Percentiles rank a stretch among this genome's conserved stretches.
Conservation (phyloP, 2,797 vertebrate species). For the Limnodromus scolopaceus region DNA sequence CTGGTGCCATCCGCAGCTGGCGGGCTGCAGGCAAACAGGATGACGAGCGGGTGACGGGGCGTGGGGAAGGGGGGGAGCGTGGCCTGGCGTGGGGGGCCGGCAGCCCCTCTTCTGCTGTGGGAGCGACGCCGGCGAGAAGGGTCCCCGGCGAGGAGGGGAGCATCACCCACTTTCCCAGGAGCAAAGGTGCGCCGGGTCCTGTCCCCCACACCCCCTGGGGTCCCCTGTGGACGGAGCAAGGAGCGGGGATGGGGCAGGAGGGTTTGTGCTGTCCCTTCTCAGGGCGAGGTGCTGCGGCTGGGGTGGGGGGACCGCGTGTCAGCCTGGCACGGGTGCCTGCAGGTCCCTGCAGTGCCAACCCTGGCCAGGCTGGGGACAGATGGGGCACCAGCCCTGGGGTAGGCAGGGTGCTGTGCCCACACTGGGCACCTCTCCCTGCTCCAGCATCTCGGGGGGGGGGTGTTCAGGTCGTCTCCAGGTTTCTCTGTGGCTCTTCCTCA, state of each 20-base stretch:
- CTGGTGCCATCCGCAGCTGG: constrained; percentile 78
- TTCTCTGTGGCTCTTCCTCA: background rate
- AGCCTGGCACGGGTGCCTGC: background rate
- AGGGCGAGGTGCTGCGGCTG: rapidly evolving
- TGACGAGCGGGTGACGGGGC: constrained; percentile 20
- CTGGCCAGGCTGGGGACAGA: background rate
- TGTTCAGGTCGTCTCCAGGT: background rate
- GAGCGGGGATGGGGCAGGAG: background rate
- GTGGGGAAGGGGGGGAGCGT: background rate
- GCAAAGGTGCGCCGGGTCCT: background rate
- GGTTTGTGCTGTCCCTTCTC: rapidly evolving
- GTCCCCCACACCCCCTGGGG: rapidly evolving
- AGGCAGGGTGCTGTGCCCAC: background rate
- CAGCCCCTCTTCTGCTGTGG: background rate
- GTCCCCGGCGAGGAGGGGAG: background rate
- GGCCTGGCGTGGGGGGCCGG: background rate
- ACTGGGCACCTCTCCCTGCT: background rate
- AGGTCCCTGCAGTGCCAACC: background rate
- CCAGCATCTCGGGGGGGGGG: background rate
- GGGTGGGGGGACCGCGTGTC: rapidly evolving
- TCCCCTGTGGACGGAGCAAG: rapidly evolving
- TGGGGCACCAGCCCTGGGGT: background rate
- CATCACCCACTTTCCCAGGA: background rate
- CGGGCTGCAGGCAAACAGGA: constrained; percentile 37
- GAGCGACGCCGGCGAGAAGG: background rate